phyloP scores from a whole-genome alignment of 2,797 vertebrate species.

The Pyrocephalus nanus region DNA sequence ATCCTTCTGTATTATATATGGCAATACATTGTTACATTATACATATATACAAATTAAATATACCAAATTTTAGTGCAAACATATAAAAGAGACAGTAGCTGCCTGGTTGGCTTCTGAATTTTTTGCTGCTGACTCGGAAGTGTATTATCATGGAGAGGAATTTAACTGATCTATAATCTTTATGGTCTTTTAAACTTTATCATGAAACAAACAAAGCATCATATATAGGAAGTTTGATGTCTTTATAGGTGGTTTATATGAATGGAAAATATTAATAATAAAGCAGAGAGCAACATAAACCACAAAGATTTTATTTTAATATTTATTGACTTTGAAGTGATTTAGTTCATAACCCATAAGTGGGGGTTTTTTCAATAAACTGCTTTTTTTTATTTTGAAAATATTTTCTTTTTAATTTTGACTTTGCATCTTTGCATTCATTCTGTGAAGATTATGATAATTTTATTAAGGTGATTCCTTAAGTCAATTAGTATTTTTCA shows the following conservation, averaged over 20 bases:
- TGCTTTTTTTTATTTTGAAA: neutral
- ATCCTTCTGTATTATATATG: neutral
- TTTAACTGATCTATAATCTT: neutral
- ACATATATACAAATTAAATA: neutral
- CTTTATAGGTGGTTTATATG: neutral
- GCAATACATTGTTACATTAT: neutral
- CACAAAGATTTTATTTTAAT: neutral
- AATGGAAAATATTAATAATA: neutral
- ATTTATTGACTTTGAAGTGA: neutral
- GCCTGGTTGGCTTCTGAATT: neutral
- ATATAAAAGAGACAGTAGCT: neutral
- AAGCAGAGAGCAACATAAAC: neutral
- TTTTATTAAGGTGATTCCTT: neutral
- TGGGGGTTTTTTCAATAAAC: accelerated
- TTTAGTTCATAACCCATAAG: neutral
- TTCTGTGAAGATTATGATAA: neutral
- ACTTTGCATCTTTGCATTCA: neutral
- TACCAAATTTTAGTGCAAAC: neutral
- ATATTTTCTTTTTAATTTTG: neutral
- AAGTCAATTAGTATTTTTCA: neutral
- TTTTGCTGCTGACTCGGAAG: neutral
- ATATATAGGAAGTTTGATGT: neutral
- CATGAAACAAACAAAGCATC: neutral
- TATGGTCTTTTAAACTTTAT: neutral
- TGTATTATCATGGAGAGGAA: neutral